A percentile compares a stretch with the other conserved stretches of the same genome.
Evolutionary conservation across 92 coral and sea anemone genomes (phyloP).

Genomic region (Phenganax stokvisi): DNA sequence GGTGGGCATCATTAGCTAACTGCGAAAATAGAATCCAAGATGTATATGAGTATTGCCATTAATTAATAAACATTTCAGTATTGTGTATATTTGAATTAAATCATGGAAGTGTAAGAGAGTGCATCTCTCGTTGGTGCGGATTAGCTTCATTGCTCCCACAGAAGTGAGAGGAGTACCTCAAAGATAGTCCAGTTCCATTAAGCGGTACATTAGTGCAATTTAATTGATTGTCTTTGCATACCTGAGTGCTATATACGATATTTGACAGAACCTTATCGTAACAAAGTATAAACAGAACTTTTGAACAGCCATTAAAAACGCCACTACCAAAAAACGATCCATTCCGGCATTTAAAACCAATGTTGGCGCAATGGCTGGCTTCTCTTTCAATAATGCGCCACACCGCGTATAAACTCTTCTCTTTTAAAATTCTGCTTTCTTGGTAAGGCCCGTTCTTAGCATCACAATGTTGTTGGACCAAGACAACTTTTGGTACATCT

Average conservation of each 20-base stretch:
- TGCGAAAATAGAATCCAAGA: no score
- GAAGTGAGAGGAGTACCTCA: constrained; percentile 10
- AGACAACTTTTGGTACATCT: constrained; percentile 14
- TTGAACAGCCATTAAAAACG: constrained; percentile 1
- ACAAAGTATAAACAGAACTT: neutral
- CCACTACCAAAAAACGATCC: neutral
- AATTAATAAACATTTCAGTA: neutral
- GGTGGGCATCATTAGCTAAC: no score
- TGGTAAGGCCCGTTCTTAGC: neutral
- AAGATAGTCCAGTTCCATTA: constrained; percentile 7
- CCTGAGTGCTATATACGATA: constrained; percentile 1
- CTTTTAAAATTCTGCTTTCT: neutral
- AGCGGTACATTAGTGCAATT: neutral
- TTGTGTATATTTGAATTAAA: neutral
- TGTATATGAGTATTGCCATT: no score
- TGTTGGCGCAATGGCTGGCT: neutral
- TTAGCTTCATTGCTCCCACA: neutral
- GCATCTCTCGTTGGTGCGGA: neutral
- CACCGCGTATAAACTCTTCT: constrained; percentile 12
- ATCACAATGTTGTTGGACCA: neutral
- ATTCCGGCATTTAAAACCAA: constrained; percentile 13
- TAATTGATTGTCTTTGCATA: neutral
- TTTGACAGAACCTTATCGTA: neutral
- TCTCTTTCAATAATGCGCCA: neutral
- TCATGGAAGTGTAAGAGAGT: neutral